phyloP scores from a whole-genome alignment of 1,140 invertebrate genomes.

The Anadara kagoshimensis region DNA sequence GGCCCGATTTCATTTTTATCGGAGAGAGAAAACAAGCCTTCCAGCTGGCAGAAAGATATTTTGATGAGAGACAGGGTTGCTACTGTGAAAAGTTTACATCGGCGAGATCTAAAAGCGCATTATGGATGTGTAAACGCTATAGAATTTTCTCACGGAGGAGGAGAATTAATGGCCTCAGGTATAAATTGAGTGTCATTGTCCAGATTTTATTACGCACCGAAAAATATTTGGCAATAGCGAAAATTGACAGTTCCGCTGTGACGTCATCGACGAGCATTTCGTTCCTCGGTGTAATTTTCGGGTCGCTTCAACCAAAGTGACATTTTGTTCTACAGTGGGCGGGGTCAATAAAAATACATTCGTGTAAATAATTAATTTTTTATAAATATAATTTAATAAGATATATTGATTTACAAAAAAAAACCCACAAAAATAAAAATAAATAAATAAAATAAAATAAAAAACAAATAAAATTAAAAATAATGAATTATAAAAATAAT shows the following conservation, averaged over 20 bases:
- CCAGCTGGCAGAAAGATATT: neutral
- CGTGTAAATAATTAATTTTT: too few relatives aligned
- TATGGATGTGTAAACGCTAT: constrained; percentile 98
- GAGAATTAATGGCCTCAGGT: constrained; percentile 91
- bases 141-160: constrained; percentile 90
- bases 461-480: too few relatives aligned
- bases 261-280: constrained; percentile 3
- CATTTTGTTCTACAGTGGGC: too few relatives aligned
- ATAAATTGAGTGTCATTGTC: constrained; percentile 42
- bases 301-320: too few relatives aligned
- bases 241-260: neutral
- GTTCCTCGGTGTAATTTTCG: neutral
- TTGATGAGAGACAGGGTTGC: constrained; percentile 63
- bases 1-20: too few relatives aligned
- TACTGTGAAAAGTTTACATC: constrained; percentile 80
- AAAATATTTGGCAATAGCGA: neutral
- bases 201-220: neutral
- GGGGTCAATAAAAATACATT: too few relatives aligned
- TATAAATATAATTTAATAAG: too few relatives aligned
- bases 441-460: too few relatives aligned
- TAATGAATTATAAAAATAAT: too few relatives aligned
- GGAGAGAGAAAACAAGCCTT: too few relatives aligned
- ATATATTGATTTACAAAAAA: too few relatives aligned
- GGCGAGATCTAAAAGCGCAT: constrained; percentile 90
- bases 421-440: too few relatives aligned